Percentiles rank a stretch among this genome's conserved stretches.
phyloP scores from a whole-genome alignment of 2,888 invertebrate genomes.

The Keiferia lycopersicella region DNA sequence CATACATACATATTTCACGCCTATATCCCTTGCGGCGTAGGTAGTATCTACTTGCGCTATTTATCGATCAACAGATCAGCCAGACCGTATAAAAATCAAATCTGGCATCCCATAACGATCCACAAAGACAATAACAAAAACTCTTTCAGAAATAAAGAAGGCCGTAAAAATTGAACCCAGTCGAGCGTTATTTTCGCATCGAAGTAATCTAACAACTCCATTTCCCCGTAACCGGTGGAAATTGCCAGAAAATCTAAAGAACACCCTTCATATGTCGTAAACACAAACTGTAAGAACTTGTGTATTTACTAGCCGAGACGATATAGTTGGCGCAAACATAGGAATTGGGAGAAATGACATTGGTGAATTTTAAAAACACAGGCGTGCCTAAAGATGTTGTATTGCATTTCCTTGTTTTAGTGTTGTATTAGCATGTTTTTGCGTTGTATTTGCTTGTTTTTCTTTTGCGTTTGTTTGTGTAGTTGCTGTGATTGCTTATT shows the following conservation, averaged over 20 bases:
- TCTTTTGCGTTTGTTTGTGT: too few species aligned
- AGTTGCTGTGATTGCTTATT: too few species aligned
- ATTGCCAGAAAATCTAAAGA: conserved; percentile 20
- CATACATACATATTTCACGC: too few species aligned
- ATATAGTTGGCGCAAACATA: background rate
- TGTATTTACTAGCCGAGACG: conserved; percentile 11
- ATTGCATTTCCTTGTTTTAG: too few species aligned
- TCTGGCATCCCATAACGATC: background rate
- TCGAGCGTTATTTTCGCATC: conserved; percentile 12
- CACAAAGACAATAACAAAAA: background rate
- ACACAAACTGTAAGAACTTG: conserved; percentile 19
- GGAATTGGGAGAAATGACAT: background rate
- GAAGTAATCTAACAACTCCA: conserved; percentile 20
- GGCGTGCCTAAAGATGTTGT: too few species aligned
- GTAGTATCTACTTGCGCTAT: too few species aligned
- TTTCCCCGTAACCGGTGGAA: conserved; percentile 11
- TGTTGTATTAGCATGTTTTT: too few species aligned
- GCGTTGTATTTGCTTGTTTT: too few species aligned
- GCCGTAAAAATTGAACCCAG: background rate
- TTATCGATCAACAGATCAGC: too few species aligned
- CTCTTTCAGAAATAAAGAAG: background rate
- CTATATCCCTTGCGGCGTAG: too few species aligned
- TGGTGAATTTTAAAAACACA: too few species aligned
- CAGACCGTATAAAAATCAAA: background rate
- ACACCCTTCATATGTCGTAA: conserved; percentile 24